Base-by-base conservation (phyloP, 2,888 invertebrate species). In the Agrilus biguttatus region DNA sequence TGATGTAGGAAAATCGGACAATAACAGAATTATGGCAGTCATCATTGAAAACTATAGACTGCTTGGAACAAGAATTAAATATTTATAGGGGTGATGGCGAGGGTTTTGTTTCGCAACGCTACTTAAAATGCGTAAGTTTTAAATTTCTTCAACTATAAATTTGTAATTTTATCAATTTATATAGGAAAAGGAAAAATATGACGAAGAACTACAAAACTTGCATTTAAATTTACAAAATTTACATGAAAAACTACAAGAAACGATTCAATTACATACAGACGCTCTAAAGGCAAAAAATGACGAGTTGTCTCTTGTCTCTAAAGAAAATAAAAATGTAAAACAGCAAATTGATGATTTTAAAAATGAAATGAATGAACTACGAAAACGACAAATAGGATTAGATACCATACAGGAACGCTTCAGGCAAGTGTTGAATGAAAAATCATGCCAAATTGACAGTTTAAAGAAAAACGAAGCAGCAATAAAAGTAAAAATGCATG, bases 1-100 rank as follows among this genome's bases (percentile, higher is more conserved):
- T 41, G 37, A 57, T 61, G 39, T 55, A 77, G 72, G 84, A 85
- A 65, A 77, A 81, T 53, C 74, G 77, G 40, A 77, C 77, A 0
- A 66, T 78, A 2, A 68, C 73, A 37, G 71, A 75, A 14, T 58
- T 84, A 33, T 83, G 82, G 77, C 76, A 78, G 58, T 76, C 75
- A 46, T 74, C 80, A 0, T 67, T 80, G 46, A 74, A 74, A 55
- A 77, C 78, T 0, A 76, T 83, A 39, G 74, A 76, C 33, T 71
- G 72, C 39, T 65, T 84, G 44, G 83, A 85, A 56, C 70, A 69
- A 14, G 81, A 84, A 63, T 60, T 84, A 3, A 73, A 70, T 59
- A 64, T 70, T 19, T 77, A 75, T 54, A 56, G 59, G 44, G 55
- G 55, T 14, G 56, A 55, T 36, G 55, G 51, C 5, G 48, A 61